Conservation (phyloP, 2,797 vertebrate species). For the Acipenser ruthenus region DNA sequence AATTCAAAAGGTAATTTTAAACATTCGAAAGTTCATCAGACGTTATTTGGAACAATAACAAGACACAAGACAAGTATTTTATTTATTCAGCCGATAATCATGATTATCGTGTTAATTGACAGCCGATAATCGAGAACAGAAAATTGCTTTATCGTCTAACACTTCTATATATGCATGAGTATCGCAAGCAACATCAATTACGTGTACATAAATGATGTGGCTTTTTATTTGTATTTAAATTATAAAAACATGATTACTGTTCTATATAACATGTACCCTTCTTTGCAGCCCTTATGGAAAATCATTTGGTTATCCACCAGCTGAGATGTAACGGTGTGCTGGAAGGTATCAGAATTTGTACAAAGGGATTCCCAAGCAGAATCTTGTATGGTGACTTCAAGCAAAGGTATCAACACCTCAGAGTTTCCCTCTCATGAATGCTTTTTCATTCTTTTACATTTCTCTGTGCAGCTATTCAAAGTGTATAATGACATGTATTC, state of each 20-base stretch:
- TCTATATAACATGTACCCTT: not conserved
- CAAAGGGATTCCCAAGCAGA: slow-evolving; percentile 75
- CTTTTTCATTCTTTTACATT: not conserved
- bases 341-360: slow-evolving; percentile 78
- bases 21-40: not conserved
- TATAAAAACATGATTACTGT: not conserved
- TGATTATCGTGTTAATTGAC: no score
- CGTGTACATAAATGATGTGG: no score
- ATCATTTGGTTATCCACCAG: slow-evolving; percentile 81
- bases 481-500: not conserved
- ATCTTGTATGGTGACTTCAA: slow-evolving; percentile 73
- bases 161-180: no score
- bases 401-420: slow-evolving; percentile 51
- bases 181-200: no score
- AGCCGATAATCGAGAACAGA: no score
- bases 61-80: no score
- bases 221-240: not conserved
- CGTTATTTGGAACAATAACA: no score
- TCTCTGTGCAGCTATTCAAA: no score
- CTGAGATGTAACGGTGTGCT: slow-evolving; percentile 81
- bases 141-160: no score
- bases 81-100: no score
- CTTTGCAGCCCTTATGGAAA: slow-evolving; percentile 74
- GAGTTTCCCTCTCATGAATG: not conserved
- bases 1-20: not conserved